A percentile compares a stretch with the other conserved stretches of the same genome.
Evolutionary conservation across 2,113 vertebrate species (phyloP).

Genomic region (Columbina picui): DNA sequence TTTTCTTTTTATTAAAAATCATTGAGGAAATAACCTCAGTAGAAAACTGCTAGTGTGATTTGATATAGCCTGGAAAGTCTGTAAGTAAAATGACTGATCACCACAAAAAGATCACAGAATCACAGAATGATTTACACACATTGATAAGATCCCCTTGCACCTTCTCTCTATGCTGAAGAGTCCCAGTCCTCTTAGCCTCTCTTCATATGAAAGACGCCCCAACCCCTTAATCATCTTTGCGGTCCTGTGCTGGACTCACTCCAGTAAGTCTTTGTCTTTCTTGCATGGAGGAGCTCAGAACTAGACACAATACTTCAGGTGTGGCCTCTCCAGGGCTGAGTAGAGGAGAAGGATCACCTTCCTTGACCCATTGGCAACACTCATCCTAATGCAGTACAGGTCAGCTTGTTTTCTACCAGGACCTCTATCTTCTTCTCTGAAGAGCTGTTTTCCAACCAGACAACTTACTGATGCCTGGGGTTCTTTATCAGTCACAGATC

Average conservation of each 20-base stretch:
- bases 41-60: background rate
- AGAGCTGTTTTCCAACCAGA: background rate
- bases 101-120: background rate
- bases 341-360: background rate
- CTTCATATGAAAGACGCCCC: background rate
- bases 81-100: background rate
- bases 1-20: background rate
- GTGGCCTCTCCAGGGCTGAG: background rate
- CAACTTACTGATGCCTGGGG: background rate
- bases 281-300: background rate
- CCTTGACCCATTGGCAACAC: background rate
- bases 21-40: background rate
- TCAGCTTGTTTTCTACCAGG: background rate
- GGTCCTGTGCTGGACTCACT: fast-evolving
- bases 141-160: background rate
- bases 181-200: background rate
- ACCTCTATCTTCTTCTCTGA: background rate
- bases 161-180: background rate
- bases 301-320: background rate
- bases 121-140: background rate
- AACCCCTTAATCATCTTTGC: background rate
- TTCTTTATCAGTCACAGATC: background rate
- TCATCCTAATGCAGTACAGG: background rate
- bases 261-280: background rate
- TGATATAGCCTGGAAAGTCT: background rate